phyloP scores from a whole-genome alignment of 2,888 invertebrate species.

The Platycnemis pennipes region DNA sequence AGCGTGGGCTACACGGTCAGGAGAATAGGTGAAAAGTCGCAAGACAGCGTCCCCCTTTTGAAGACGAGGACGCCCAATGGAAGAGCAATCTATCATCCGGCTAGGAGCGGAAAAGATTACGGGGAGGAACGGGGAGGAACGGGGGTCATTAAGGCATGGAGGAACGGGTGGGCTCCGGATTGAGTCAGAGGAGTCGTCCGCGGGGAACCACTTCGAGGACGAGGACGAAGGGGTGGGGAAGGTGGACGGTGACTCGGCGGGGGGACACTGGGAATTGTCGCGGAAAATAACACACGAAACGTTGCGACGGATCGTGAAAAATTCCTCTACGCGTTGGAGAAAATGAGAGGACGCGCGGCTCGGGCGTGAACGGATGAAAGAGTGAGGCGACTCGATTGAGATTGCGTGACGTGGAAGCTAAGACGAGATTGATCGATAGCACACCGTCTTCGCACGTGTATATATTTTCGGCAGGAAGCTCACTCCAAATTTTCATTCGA shows the following conservation, averaged over 20 bases:
- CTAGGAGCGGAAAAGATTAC: constrained; percentile 33
- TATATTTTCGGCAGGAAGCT: not conserved
- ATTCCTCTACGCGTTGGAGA: not conserved
- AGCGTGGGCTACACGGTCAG: constrained; percentile 24
- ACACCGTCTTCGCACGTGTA: not conserved
- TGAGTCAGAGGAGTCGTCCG: not conserved
- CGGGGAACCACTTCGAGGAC: not conserved
- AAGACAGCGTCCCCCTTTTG: constrained; percentile 37
- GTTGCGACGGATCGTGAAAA: not conserved
- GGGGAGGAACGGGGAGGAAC: not conserved
- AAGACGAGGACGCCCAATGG: constrained; percentile 47
- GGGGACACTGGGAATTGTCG: not conserved
- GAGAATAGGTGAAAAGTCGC: constrained; percentile 40
- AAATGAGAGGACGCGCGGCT: too few species aligned
- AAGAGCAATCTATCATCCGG: constrained; percentile 62
- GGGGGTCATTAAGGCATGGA: constrained; percentile 25
- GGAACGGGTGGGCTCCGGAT: not conserved
- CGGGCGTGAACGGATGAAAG: not conserved
- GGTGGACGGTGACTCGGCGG: not conserved
- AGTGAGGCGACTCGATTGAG: not conserved
- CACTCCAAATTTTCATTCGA: not conserved
- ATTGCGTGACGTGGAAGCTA: not conserved
- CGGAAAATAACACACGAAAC: not conserved
- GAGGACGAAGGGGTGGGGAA: not conserved
- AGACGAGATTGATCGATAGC: not conserved